Base-by-base conservation (phyloP, 2,113 vertebrate species). In the Dicrurus megarhynchus region DNA sequence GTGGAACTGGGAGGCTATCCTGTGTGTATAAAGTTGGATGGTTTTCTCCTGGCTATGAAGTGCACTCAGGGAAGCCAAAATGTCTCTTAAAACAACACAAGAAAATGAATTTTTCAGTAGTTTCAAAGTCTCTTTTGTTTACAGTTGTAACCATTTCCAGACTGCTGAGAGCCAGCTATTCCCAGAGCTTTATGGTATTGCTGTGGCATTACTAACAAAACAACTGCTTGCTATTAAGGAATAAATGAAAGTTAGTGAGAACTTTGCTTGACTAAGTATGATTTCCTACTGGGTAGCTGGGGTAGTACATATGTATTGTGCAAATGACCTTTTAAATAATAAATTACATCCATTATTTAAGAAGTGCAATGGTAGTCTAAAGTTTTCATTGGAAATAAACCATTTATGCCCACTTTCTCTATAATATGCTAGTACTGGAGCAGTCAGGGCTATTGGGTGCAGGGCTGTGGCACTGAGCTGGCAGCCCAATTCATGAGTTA, bases 301-400 rank as follows among this genome's bases (percentile, higher is more conserved):
- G 46, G 46, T 74, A 81, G 55, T 80, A 77, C 47, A 41, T 37
- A 30, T 33, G 14, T 65, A 17, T 95, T 33, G 70, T 55, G 55
- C 74, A 87, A 89, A 70, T 70, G 24, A 59, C 73, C 49, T 80
- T 85, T 74, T 77, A 86, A 94, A 91, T 90, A 91, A 91, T 84
- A 77, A 84, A 91, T 85, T 59, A 10, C 10, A 39, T 88, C 35
- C 16, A 39, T 87, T 91, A 79, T 89, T 93, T 67, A 53, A 57
- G 23, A 93, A 33, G 21, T 47, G 63, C 63, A 59, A 14, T 39
- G 33, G 9, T 67, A 56, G 23, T 52, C 47, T 22, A 6, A 41
- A 55, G 42, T 69, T 93, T 89, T 59, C 22, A 13, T 41, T 74
- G 70, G 33, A 73, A 92, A 60, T 59, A 88, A 74, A 7, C 13